Percentiles rank a stretch among this genome's conserved stretches.
Conservation (phyloP, 1,140 invertebrate genomes). For the Thalassaphorura encarpata region DNA sequence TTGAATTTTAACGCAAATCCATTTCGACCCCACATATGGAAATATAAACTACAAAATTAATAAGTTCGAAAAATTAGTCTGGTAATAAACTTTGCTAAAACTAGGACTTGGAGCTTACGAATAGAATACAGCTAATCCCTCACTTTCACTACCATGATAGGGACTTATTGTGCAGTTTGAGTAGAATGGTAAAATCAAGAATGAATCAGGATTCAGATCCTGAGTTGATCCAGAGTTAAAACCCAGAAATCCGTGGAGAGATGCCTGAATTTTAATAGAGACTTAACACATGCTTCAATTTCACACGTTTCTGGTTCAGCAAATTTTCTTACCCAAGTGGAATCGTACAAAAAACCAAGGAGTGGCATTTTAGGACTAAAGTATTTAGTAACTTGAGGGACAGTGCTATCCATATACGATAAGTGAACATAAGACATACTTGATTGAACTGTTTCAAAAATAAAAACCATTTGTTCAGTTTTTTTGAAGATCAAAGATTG, state of each 20-base stretch:
- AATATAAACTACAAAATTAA: conserved; percentile 10
- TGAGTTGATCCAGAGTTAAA: conserved; percentile 78
- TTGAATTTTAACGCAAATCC: conserved; percentile 71
- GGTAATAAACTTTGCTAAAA: not conserved
- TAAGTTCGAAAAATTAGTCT: not conserved
- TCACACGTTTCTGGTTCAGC: not conserved
- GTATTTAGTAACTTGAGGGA: conserved; percentile 74
- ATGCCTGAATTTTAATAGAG: conserved; percentile 48
- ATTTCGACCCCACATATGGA: conserved; percentile 55
- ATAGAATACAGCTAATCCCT: conserved; percentile 64
- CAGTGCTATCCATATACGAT: conserved; percentile 72
- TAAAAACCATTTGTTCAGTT: too few relatives aligned
- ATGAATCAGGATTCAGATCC: conserved; percentile 76
- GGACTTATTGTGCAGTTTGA: conserved; percentile 69
- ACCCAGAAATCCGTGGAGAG: conserved; percentile 76
- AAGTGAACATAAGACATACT: too few relatives aligned
- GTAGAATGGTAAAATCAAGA: conserved; percentile 87
- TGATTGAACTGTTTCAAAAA: too few relatives aligned
- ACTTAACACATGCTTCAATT: not conserved
- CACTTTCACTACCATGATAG: conserved; percentile 38
- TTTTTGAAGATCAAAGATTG: too few relatives aligned
- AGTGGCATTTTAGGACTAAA: conserved; percentile 87
- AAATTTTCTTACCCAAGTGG: conserved; percentile 62
- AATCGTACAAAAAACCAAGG: conserved; percentile 87
- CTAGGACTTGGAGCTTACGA: too few relatives aligned